Evolutionary conservation across 2,888 invertebrate species (phyloP).

Genomic region (Molorchus minor): DNA sequence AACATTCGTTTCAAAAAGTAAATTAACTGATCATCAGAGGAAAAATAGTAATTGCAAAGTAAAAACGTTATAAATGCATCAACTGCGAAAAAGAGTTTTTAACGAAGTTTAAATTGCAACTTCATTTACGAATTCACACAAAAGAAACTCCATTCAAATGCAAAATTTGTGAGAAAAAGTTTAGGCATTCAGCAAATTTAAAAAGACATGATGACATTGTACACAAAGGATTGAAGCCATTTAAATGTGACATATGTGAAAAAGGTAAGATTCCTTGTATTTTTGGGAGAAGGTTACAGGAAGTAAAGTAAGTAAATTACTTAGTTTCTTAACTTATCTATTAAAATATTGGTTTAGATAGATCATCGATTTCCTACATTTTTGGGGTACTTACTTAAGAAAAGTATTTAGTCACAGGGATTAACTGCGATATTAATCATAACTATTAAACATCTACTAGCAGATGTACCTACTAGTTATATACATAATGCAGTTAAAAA

Average conservation of each 20-base stretch:
- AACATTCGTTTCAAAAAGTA: conserved; percentile 12
- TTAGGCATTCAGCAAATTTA: conserved; percentile 33
- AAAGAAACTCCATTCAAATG: conserved; percentile 36
- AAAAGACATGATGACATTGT: conserved; percentile 37
- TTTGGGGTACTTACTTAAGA: too few relatives aligned
- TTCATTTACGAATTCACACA: conserved; percentile 33
- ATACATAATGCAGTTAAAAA: too few relatives aligned
- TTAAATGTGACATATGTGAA: conserved; percentile 46
- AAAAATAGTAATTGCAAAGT: conserved; percentile 20
- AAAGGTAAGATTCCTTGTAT: conserved; percentile 44
- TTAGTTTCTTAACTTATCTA: too few relatives aligned
- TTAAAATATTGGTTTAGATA: too few relatives aligned
- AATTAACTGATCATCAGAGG: conserved; percentile 18
- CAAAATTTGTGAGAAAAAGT: conserved; percentile 36
- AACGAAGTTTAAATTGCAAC: conserved; percentile 28
- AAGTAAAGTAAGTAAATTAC: too few relatives aligned
- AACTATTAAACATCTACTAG: too few relatives aligned
- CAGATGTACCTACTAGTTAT: too few relatives aligned
- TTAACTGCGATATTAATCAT: too few relatives aligned
- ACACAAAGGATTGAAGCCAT: conserved; percentile 46
- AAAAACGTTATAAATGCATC: conserved; percentile 28
- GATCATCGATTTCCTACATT: too few relatives aligned
- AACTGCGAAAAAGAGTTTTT: conserved; percentile 30
- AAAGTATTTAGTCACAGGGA: too few relatives aligned
- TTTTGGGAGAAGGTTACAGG: too few relatives aligned